Base-by-base conservation (phyloP, 2,888 invertebrate genomes). In the Pilophorus perplexus region DNA sequence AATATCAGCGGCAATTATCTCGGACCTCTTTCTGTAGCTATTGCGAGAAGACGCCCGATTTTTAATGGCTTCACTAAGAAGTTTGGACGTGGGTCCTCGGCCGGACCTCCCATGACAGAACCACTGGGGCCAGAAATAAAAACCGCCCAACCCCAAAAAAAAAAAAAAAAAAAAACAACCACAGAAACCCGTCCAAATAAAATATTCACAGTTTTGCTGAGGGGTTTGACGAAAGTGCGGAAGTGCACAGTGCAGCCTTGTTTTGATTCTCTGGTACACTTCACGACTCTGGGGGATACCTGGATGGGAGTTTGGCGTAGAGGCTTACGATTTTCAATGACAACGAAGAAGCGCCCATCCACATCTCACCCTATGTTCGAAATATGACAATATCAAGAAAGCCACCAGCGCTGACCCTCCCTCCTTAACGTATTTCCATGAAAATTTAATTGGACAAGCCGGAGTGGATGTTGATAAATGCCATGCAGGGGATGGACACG, bases 1-100 rank as follows among this genome's bases (percentile, higher is more conserved):
- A 65, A 65, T 65, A 65, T 65, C 65, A 65, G 28, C 54, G 65
- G 55, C 65, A 65, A 65, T 66, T 66, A 66, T 66, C 66, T 66
- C 22, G 5, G 16, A 25, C 62, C 27, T 33, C 62, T 48, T 40
- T 46, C 48, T 44, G 46, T 27, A 23, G 44, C 48, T 38, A 59
- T 28, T 52, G 52, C 52, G 25, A 6, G 14, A 20, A 12, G 33
- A 33, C 6, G 33, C 12, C 12, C 12, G n/a, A 10, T 52, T 52
- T 52, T 52, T 52, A 28, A 28, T 52, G 27, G 27, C 48, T 33
- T 33, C 12, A 6, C 12, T 33, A 33, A 33, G 33, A 33, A 33
- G 6, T 6, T 33, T 33, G 6, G 33, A 33, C 33, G 33, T 33
- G 33, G 33, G 33, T 33, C 33, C 33, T 12, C 33, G 12, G 12